These are phyloP conservation scores for Cynocephalus volans DNA, from an alignment of 2,113 vertebrate genomes.

Conservation along the genomic window DNA sequence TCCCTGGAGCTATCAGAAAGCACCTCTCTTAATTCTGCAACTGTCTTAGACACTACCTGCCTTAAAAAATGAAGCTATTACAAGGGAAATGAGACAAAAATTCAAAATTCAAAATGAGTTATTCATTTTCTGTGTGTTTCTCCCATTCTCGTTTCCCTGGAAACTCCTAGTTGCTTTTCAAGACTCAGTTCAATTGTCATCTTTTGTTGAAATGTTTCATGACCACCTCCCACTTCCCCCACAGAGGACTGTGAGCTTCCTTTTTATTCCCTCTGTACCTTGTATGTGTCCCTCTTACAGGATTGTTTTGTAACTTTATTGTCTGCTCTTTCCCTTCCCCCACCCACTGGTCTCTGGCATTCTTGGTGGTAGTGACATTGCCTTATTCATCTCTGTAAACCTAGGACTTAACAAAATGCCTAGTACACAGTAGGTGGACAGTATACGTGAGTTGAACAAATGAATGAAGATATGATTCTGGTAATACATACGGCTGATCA, in stretches of 20 bases:
- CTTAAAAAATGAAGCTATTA: neutral
- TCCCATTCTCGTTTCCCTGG: constrained; percentile 22
- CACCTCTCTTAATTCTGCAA: neutral
- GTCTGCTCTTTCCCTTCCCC: neutral
- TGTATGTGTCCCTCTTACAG: neutral
- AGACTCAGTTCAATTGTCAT: constrained; percentile 6
- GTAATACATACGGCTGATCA: constrained; percentile 21
- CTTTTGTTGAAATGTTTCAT: constrained; percentile 30
- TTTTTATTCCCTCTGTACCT: neutral
- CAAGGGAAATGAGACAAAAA: neutral
- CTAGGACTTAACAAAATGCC: neutral
- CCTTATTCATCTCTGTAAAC: neutral
- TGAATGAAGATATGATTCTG: neutral
- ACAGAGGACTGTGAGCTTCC: neutral
- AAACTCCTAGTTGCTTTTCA: constrained; percentile 29
- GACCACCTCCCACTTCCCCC: neutral
- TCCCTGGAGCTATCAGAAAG: neutral
- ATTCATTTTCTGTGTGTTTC: constrained; percentile 21
- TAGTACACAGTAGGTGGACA: neutral
- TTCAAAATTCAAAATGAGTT: constrained; percentile 50
- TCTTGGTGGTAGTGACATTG: neutral
- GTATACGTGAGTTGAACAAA: constrained; percentile 17
- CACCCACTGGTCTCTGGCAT: neutral
- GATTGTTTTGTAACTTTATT: neutral
- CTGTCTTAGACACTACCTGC: neutral